Evolutionary conservation across 1,140 invertebrate species (phyloP).

Genomic region (Calephelis virginiensis): DNA sequence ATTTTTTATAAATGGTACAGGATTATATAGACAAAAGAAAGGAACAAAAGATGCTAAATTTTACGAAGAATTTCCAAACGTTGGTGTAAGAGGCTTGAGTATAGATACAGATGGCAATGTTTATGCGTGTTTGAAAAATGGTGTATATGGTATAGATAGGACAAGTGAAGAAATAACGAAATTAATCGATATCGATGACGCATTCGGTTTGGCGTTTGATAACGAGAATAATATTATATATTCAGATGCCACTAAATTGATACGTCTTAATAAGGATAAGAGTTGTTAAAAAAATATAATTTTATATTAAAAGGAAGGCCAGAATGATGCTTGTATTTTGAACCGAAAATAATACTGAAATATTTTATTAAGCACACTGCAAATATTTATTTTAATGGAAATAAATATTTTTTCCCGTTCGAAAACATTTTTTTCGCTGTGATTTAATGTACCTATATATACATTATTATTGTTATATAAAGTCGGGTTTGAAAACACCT

Average conservation of each 20-base stretch:
- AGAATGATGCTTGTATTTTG: too few relatives aligned
- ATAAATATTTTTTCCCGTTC: too few relatives aligned
- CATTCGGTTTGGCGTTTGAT: constrained; percentile 58
- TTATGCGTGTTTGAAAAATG: constrained; percentile 46
- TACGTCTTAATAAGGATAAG: constrained; percentile 16
- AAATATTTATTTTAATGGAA: too few relatives aligned
- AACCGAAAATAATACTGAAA: too few relatives aligned
- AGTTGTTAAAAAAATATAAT: not conserved
- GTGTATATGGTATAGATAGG: constrained; percentile 50
- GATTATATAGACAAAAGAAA: constrained; percentile 53
- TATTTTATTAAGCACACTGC: too few relatives aligned
- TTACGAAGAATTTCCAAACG: constrained; percentile 33
- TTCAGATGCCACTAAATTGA: constrained; percentile 41
- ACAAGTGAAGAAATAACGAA: constrained; percentile 34
- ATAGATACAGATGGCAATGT: constrained; percentile 46
- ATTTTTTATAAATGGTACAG: constrained; percentile 52
- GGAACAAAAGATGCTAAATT: constrained; percentile 45
- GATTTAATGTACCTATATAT: too few relatives aligned
- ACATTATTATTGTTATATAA: too few relatives aligned
- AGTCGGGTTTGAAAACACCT: too few relatives aligned
- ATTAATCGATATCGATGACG: constrained; percentile 45
- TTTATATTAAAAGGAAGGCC: too few relatives aligned
- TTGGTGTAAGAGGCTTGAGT: constrained; percentile 44
- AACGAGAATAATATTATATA: constrained; percentile 58
- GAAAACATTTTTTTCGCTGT: too few relatives aligned